Evolutionary conservation across 2,888 invertebrate genomes (phyloP).

Genomic region (Trachelus tabidus): DNA sequence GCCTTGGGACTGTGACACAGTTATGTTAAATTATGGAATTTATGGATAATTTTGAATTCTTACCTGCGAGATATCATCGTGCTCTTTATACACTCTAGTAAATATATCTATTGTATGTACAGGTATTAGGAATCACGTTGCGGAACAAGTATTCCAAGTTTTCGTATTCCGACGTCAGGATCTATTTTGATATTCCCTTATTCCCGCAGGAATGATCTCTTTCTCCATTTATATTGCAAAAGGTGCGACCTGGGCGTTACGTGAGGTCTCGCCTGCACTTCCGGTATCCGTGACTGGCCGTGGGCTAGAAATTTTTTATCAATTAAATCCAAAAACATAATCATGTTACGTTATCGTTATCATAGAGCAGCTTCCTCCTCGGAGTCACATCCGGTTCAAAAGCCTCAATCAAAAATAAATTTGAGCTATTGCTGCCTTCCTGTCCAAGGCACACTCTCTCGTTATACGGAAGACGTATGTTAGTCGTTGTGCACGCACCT

Average conservation of each 20-base stretch:
- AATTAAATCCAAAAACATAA: neutral
- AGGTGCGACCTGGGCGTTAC: neutral
- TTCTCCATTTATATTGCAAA: neutral
- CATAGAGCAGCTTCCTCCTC: neutral
- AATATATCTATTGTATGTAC: neutral
- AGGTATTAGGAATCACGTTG: neutral
- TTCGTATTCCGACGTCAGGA: neutral
- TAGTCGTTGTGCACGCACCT: neutral
- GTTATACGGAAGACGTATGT: neutral
- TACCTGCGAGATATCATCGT: neutral
- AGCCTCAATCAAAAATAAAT: slow-evolving; percentile 17
- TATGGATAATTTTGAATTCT: neutral
- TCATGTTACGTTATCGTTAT: too few species aligned
- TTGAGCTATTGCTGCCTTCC: slow-evolving; percentile 13
- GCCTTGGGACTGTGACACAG: neutral
- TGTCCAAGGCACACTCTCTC: neutral
- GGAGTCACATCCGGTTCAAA: neutral
- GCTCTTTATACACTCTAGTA: neutral
- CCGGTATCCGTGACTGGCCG: neutral
- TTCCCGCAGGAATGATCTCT: neutral
- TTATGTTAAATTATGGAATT: neutral
- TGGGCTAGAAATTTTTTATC: neutral
- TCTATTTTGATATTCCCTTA: neutral
- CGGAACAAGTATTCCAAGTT: neutral
- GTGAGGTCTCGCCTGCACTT: neutral